Evolutionary conservation across 2,888 invertebrate species (phyloP).

Genomic region (Belgica antarctica): DNA sequence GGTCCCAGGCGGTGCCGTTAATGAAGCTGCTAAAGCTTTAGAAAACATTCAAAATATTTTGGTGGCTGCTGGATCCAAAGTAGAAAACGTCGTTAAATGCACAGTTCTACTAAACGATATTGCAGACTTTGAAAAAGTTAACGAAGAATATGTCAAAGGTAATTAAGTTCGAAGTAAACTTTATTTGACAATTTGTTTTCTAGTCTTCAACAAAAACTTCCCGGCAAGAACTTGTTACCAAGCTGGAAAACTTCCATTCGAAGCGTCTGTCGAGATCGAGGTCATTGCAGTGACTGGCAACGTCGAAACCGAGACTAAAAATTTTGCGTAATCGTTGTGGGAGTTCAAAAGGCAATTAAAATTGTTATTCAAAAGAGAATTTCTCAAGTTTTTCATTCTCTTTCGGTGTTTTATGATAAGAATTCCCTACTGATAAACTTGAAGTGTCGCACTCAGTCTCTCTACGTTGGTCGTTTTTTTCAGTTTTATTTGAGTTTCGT

Average conservation of each 20-base stretch:
- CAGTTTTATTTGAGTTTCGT: too few species aligned
- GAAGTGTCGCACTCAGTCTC: too few species aligned
- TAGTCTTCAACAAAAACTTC: conserved; percentile 72
- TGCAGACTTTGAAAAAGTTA: conserved; percentile 75
- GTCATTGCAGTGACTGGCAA: conserved; percentile 76
- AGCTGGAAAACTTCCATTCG: conserved; percentile 74
- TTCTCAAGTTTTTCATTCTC: too few species aligned
- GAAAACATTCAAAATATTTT: conserved; percentile 75
- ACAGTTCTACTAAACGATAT: conserved; percentile 80
- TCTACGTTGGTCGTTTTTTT: too few species aligned
- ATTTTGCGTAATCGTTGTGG: conserved; percentile 1
- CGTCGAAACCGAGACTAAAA: conserved; percentile 53
- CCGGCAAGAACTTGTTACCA: conserved; percentile 86
- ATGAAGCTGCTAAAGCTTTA: conserved; percentile 73
- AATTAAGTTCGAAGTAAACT: conserved; percentile 47
- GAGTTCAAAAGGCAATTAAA: too few species aligned
- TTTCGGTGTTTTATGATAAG: too few species aligned
- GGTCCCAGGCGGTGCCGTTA: conserved; percentile 71
- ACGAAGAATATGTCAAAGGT: conserved; percentile 83
- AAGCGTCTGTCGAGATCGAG: conserved; percentile 81
- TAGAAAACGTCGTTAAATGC: conserved; percentile 77
- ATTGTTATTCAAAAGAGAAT: too few species aligned
- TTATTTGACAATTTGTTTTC: conserved; percentile 48
- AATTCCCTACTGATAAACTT: too few species aligned
- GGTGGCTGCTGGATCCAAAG: conserved; percentile 68